Percentiles rank a stretch among this genome's conserved stretches.
Conservation (phyloP, 2,888 invertebrate species). For the Aphodius sticticus region DNA sequence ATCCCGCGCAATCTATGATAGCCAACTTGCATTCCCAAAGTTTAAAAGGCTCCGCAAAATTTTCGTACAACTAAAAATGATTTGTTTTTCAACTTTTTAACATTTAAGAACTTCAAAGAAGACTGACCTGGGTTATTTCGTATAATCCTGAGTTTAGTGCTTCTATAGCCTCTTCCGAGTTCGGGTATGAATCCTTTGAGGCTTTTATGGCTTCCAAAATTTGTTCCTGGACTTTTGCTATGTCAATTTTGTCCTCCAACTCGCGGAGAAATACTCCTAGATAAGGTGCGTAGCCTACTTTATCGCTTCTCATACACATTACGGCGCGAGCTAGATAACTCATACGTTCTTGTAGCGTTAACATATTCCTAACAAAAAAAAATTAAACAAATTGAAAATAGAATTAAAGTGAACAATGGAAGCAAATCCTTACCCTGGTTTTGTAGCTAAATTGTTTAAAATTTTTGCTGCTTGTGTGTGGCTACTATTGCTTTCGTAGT, state of each 20-base stretch:
- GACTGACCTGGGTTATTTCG: constrained; percentile 81
- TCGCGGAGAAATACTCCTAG: constrained; percentile 85
- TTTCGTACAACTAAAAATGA: constrained; percentile 77
- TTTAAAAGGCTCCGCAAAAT: constrained; percentile 90
- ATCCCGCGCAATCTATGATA: constrained; percentile 93
- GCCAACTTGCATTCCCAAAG: constrained; percentile 94
- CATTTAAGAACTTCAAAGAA: constrained; percentile 9
- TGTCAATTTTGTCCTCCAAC: constrained; percentile 92
- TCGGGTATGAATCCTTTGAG: constrained; percentile 54
- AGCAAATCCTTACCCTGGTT: constrained; percentile 64
- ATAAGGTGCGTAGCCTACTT: constrained; percentile 74
- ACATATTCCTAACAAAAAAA: constrained; percentile 68
- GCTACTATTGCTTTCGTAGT: constrained; percentile 91
- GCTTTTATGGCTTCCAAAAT: constrained; percentile 73
- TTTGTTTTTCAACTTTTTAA: not conserved
- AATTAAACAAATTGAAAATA: not conserved
- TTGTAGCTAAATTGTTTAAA: constrained; percentile 84
- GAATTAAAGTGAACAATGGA: constrained; percentile 6
- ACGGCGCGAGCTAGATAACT: constrained; percentile 93
- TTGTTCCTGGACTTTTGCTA: constrained; percentile 82
- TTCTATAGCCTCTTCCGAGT: constrained; percentile 66
- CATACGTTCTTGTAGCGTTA: constrained; percentile 81
- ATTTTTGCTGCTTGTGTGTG: constrained; percentile 93
- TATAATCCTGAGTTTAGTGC: constrained; percentile 83
- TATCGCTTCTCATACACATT: constrained; percentile 93